Evolutionary conservation across 2,888 invertebrate genomes (phyloP).

Genomic region (Seladonia tumulorum): DNA sequence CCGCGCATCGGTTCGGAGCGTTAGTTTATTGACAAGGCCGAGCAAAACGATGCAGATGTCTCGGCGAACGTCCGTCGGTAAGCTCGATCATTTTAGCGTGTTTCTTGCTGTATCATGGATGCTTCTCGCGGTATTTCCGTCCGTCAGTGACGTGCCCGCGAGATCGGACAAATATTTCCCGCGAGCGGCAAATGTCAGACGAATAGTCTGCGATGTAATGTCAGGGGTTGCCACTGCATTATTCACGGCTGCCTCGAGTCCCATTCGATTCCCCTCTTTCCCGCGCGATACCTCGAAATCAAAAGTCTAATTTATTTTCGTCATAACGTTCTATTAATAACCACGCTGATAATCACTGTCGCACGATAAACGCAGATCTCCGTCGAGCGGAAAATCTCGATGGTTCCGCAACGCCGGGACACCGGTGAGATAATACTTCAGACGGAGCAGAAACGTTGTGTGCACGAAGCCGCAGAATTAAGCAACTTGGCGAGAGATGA

Average conservation of each 20-base stretch:
- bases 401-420: neutral
- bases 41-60: neutral
- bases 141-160: neutral
- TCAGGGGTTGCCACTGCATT: slow-evolving; percentile 19
- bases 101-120: neutral
- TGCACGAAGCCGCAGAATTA: neutral
- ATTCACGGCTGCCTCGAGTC: neutral
- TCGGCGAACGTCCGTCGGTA: neutral
- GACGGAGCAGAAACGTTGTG: neutral
- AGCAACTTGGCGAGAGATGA: neutral
- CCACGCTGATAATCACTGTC: neutral
- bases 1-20: no score
- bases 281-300: neutral
- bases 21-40: neutral
- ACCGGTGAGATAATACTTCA: neutral
- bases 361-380: neutral
- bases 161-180: slow-evolving; percentile 18
- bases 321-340: neutral
- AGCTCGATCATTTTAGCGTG: neutral
- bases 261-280: neutral
- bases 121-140: neutral
- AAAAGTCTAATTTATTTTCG: neutral
- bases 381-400: neutral
- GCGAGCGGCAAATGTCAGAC: slow-evolving; percentile 18
- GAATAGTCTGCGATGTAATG: neutral